These are phyloP conservation scores for Saccostrea cuccullata DNA, from an alignment of 1,140 invertebrate species.

Conservation along the genomic window DNA sequence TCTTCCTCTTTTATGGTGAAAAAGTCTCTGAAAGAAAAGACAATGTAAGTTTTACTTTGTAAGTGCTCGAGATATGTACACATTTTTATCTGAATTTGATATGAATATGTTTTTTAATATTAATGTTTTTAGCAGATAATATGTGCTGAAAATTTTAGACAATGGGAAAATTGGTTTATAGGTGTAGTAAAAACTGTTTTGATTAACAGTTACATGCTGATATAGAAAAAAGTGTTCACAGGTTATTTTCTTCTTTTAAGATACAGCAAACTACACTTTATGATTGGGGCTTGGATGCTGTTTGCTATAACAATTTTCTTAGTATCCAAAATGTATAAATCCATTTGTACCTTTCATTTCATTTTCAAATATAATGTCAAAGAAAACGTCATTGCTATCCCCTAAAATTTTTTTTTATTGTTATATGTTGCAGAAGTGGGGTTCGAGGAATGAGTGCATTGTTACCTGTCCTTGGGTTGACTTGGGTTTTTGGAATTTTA, in stretches of 20 bases:
- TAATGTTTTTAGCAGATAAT: too few relatives aligned
- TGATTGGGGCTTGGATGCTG: background rate
- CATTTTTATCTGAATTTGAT: background rate
- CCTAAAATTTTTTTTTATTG: background rate
- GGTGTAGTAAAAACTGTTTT: too few relatives aligned
- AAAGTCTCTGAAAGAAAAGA: slow-evolving; percentile 52
- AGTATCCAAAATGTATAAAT: background rate
- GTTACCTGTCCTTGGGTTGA: slow-evolving; percentile 66
- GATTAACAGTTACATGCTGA: too few relatives aligned
- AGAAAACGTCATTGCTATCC: background rate
- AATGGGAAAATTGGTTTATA: too few relatives aligned
- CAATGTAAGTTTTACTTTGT: slow-evolving; percentile 49
- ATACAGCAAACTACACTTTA: background rate
- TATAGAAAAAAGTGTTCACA: too few relatives aligned
- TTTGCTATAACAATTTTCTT: background rate
- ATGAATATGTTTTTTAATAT: background rate
- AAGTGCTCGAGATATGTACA: background rate
- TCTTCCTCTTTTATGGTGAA: slow-evolving; percentile 51
- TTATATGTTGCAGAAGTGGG: slow-evolving; percentile 57
- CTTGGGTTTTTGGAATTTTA: slow-evolving; percentile 71
- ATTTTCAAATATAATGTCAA: background rate
- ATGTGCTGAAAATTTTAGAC: too few relatives aligned
- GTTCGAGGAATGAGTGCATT: slow-evolving; percentile 63
- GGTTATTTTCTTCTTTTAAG: too few relatives aligned
- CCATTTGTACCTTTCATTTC: background rate